Base-by-base conservation (phyloP, 2,888 invertebrate species). In the Brachyopa scutellaris region DNA sequence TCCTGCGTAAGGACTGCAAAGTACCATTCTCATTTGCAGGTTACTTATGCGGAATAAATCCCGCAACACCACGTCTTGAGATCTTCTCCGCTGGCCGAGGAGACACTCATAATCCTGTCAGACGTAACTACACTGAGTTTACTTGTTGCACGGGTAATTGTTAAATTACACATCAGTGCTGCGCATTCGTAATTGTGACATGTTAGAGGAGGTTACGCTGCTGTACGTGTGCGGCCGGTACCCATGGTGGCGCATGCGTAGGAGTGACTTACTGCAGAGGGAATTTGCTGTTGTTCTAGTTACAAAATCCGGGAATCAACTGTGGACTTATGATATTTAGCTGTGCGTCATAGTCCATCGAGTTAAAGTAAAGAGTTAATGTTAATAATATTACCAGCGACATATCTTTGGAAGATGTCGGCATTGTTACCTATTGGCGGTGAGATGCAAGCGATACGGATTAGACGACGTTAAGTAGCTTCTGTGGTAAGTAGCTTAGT, bases 51-150 rank as follows among this genome's bases (percentile, higher is more conserved):
- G 40, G 13, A 55, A 69, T 79, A 79, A 80, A 76, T 76, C 76
- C 69, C 33, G 6, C 49, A n/a, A n/a, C 59, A 47, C 59, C 11
- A 21, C 8, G 38, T n/a, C 53, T 38, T 21, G 17, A 5, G 47
- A 61, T 21, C n/a, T 29, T 51, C 17, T 69, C 36, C 15, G 40
- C 36, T 7, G 11, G n/a, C 40, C 19, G 11, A 47, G 26, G 3
- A 15, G 51, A 74, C 57, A 57, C 21, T 76, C 62, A 80, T 76
- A 76, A 64, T 80, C 80, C 76, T 80, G 80, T 59, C 76, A 40
- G 74, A 23, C 13, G 51, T 80, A 76, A 80, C 62, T 64, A 51
- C 69, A 26, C 13, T 9, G 23, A 51, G 76, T 64, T 70, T 59
- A 64, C 76, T 53, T 69, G 62, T 15, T 23, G 45, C 40, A 38